Evolutionary conservation across 2,113 vertebrate species (phyloP).

Genomic region (Takifugu bimaculatus): DNA sequence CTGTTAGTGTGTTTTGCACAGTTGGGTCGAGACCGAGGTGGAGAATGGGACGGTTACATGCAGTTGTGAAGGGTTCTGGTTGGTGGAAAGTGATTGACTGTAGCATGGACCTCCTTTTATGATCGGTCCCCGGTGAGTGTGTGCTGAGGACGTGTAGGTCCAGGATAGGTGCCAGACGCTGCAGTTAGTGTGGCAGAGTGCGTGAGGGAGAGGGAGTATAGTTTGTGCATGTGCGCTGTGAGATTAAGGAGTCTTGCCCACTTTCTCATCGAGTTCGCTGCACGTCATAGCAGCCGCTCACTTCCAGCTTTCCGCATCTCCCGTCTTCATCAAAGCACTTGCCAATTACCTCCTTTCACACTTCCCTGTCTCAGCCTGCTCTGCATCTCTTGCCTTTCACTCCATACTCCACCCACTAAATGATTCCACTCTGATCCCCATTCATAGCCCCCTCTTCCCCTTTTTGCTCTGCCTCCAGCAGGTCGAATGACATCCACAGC

Average conservation of each 20-base stretch:
- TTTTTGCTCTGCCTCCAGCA: conserved; percentile 26
- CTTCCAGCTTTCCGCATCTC: conserved; percentile 40
- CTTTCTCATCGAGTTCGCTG: conserved; percentile 65
- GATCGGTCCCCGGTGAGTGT: conserved; percentile 3
- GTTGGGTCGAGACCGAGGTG: not conserved
- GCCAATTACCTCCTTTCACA: conserved; percentile 63
- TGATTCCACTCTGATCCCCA: conserved; percentile 28
- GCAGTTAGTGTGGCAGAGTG: conserved; percentile 35
- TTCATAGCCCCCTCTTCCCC: conserved; percentile 42
- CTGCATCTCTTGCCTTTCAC: conserved; percentile 42
- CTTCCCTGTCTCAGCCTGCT: conserved; percentile 47
- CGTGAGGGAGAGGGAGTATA: not conserved
- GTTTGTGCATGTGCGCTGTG: conserved; percentile 21
- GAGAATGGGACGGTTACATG: too few relatives aligned
- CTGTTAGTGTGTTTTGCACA: not conserved
- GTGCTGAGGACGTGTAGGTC: conserved; percentile 3
- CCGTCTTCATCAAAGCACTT: conserved; percentile 41
- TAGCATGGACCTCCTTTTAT: not conserved
- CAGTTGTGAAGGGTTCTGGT: too few relatives aligned
- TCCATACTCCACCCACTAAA: conserved; percentile 38
- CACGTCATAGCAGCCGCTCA: conserved; percentile 50
- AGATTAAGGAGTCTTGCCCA: conserved; percentile 34
- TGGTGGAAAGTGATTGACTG: too few relatives aligned
- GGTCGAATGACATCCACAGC: conserved; percentile 51
- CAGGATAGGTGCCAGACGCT: conserved; percentile 46